Evolutionary conservation across 2,113 vertebrate genomes (phyloP).

Genomic region (Anas platyrhynchos): DNA sequence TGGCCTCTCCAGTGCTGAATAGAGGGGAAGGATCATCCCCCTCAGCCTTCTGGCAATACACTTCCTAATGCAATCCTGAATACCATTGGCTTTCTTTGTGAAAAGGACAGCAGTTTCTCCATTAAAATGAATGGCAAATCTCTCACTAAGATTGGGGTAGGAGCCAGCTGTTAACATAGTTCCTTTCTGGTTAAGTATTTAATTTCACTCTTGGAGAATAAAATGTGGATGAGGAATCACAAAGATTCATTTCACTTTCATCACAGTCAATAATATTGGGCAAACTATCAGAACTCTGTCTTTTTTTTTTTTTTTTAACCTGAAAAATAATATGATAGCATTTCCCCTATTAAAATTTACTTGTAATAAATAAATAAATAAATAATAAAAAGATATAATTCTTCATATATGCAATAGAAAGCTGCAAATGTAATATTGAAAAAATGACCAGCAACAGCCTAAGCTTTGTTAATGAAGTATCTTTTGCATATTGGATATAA

Average conservation of each 20-base stretch:
- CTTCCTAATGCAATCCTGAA: not conserved
- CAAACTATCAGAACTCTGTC: not conserved
- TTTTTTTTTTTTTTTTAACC: too few relatives aligned
- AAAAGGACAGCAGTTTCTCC: not conserved
- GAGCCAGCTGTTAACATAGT: not conserved
- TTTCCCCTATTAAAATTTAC: not conserved
- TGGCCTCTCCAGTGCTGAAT: not conserved
- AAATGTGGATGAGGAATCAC: not conserved
- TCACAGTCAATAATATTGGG: not conserved
- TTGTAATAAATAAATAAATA: not conserved
- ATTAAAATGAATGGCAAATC: not conserved
- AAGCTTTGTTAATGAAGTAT: not conserved
- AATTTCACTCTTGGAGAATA: not conserved
- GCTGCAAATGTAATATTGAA: not conserved
- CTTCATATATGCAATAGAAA: not conserved
- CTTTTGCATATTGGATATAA: not conserved
- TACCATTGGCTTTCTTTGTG: fast-evolving
- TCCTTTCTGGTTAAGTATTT: not conserved
- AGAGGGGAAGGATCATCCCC: not conserved
- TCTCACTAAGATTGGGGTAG: not conserved
- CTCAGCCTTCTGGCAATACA: not conserved
- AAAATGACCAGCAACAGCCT: not conserved
- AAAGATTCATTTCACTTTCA: not conserved
- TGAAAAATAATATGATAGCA: not conserved
- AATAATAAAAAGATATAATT: not conserved